Base-by-base conservation (phyloP, 2,888 invertebrate species). In the Phlogophora meticulosa region DNA sequence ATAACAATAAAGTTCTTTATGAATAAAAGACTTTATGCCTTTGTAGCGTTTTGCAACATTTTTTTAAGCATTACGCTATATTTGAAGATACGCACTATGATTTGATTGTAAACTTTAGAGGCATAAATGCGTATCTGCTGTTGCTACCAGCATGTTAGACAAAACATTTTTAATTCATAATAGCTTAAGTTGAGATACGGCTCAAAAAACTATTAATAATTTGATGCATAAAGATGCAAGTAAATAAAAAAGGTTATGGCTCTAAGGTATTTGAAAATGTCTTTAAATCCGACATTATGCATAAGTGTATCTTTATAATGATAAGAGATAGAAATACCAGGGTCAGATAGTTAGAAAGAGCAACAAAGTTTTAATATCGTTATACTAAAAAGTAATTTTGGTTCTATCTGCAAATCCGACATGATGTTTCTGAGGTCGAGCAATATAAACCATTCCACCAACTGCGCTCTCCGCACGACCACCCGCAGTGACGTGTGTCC, bases 401-500 rank as follows among this genome's bases (percentile, higher is more conserved):
- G 48, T 28, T n/a, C 2, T 24, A 48, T n/a, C 48, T 48, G 48
- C 48, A 48, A 10, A 48, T 28, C 48, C n/a, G 48, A 48, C 48
- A 48, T 48, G 24, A 48, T 48, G 48, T 24, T 48, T 48, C 48
- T 48, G 48, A 48, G 15, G 48, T 48, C 48, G 48, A 48, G 48
- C n/a, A n/a, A n/a, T n/a, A n/a, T n/a, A n/a, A n/a, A n/a, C n/a
- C n/a, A n/a, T n/a, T n/a, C n/a, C n/a, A n/a, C n/a, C n/a, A n/a
- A n/a, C n/a, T n/a, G n/a, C n/a, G n/a, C n/a, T n/a, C n/a, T n/a
- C n/a, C n/a, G n/a, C n/a, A n/a, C n/a, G n/a, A n/a, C n/a, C n/a
- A n/a, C n/a, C n/a, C n/a, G n/a, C n/a, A n/a, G n/a, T n/a, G n/a
- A n/a, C n/a, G n/a, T n/a, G n/a, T n/a, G n/a, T n/a, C n/a, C n/a